phyloP scores from a whole-genome alignment of 2,113 vertebrate species.

The Cricetomys ansorgei region DNA sequence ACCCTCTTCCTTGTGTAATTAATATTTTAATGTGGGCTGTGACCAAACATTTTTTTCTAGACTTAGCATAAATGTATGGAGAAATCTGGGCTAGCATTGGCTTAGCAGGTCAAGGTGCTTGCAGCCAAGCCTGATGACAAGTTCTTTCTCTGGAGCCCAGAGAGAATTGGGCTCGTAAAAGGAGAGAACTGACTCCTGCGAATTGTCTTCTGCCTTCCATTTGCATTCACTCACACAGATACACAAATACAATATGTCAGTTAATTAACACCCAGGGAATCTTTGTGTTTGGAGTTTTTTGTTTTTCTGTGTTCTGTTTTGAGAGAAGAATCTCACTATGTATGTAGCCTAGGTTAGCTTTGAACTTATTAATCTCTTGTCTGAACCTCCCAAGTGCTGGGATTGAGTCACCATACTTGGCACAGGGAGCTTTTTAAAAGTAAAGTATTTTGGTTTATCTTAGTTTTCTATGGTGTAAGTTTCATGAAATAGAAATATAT shows the following conservation, averaged over 20 bases:
- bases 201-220: not conserved
- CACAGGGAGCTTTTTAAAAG: not conserved
- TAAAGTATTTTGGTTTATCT: constrained; percentile 5
- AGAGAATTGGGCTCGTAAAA: too few relatives aligned
- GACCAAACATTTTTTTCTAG: not conserved
- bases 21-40: not conserved
- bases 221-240: not conserved
- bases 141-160: not conserved
- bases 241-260: not conserved
- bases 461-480: constrained; percentile 10
- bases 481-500: not conserved
- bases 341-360: not conserved
- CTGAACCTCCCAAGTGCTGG: too few relatives aligned
- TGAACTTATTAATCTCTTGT: not conserved
- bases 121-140: not conserved
- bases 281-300: not conserved
- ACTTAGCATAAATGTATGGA: too few relatives aligned
- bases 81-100: not conserved
- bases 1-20: not conserved
- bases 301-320: not conserved
- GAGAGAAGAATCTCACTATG: not conserved
- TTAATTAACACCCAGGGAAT: not conserved
- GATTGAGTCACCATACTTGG: not conserved
- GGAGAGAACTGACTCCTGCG: not conserved
- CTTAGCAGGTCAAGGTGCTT: not conserved